Evolutionary conservation across 2,797 vertebrate genomes (phyloP).

Genomic region (Sparus aurata): DNA sequence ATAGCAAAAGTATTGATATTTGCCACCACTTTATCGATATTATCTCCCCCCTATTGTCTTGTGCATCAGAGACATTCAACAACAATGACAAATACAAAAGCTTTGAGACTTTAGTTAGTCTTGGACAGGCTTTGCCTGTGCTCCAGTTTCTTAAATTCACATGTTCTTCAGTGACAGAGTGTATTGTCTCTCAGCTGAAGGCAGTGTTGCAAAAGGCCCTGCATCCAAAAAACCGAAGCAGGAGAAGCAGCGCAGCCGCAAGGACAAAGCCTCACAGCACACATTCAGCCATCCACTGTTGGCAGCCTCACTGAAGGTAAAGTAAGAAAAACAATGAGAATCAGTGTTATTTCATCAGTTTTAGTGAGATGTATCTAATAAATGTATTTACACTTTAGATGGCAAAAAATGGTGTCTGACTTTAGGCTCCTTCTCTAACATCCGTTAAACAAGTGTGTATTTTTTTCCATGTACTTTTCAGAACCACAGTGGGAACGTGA

Average conservation of each 20-base stretch:
- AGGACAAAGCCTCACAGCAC: conserved; percentile 89
- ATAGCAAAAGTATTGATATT: too few relatives aligned
- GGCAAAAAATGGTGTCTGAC: neutral
- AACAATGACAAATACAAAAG: neutral
- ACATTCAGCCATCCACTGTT: conserved; percentile 90
- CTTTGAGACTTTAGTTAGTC: too few relatives aligned
- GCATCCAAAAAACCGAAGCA: conserved; percentile 86
- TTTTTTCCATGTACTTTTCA: conserved; percentile 57
- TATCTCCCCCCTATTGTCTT: too few relatives aligned
- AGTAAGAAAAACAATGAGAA: neutral
- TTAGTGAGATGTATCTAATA: neutral
- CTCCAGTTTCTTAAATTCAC: neutral
- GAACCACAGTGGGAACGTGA: conserved; percentile 92
- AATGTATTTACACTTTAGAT: too few relatives aligned
- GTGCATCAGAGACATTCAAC: neutral
- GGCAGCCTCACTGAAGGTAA: conserved; percentile 92
- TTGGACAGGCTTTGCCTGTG: neutral
- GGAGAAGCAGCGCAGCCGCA: conserved; percentile 85
- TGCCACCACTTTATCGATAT: too few relatives aligned
- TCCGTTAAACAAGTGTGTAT: neutral
- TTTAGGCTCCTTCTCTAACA: neutral
- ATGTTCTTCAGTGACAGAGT: neutral
- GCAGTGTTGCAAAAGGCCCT: conserved; percentile 73
- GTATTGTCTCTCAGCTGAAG: conserved; percentile 69
- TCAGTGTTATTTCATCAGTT: too few relatives aligned